phyloP scores from a whole-genome alignment of 2,888 invertebrate genomes.

The Morpho helenor region DNA sequence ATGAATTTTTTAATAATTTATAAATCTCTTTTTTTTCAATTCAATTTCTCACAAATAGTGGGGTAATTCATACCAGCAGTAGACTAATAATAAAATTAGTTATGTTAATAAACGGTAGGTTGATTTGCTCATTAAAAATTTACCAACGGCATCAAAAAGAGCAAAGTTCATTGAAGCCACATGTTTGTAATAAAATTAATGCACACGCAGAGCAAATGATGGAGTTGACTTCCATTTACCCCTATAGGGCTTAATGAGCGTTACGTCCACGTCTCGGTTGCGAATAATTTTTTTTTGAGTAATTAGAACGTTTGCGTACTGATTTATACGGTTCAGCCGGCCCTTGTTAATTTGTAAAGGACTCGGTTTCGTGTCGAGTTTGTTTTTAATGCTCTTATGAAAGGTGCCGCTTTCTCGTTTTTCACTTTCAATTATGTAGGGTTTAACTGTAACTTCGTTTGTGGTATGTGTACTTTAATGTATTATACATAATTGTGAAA shows the following conservation, averaged over 20 bases:
- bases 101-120: too few relatives aligned
- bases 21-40: too few relatives aligned
- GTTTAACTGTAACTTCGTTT: slow-evolving; percentile 21
- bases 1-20: too few relatives aligned
- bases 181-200: slow-evolving; percentile 19
- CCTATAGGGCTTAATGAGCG: slow-evolving; percentile 50
- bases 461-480: slow-evolving; percentile 9
- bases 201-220: slow-evolving; percentile 22
- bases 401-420: slow-evolving; percentile 42
- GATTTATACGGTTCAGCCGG: slow-evolving; percentile 48
- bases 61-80: too few relatives aligned
- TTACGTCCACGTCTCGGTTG: slow-evolving; percentile 50
- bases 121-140: neutral
- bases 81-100: too few relatives aligned
- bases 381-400: slow-evolving; percentile 34
- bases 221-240: slow-evolving; percentile 29
- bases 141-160: slow-evolving; percentile 4
- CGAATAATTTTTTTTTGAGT: slow-evolving; percentile 52
- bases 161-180: slow-evolving; percentile 10
- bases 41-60: too few relatives aligned
- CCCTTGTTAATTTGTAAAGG: slow-evolving; percentile 54
- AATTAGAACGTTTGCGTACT: slow-evolving; percentile 59
- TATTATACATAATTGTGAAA: slow-evolving; percentile 5
- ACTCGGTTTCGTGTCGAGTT: slow-evolving; percentile 31
- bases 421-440: slow-evolving; percentile 24